These are phyloP conservation scores for Hyalella azteca DNA, from an alignment of 2,888 invertebrate species.

Conservation along the genomic window DNA sequence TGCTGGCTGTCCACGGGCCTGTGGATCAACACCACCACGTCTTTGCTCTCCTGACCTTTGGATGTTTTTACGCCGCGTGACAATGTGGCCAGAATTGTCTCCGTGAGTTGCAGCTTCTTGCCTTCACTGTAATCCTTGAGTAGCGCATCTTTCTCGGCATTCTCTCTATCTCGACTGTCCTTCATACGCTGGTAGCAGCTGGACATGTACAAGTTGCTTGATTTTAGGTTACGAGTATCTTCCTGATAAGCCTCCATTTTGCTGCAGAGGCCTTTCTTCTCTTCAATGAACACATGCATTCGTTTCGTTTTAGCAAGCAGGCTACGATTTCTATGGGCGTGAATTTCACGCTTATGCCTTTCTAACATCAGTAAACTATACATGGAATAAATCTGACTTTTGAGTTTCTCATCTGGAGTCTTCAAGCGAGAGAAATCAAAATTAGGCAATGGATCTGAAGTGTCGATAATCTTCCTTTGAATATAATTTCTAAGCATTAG, in stretches of 20 bases:
- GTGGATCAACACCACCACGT: conserved; percentile 20
- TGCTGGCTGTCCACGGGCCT: neutral
- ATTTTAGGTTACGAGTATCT: conserved; percentile 42
- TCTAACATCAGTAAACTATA: conserved; percentile 55
- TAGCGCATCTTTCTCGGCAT: neutral
- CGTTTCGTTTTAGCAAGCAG: conserved; percentile 47
- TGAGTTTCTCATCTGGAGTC: conserved; percentile 29
- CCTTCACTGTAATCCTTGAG: conserved; percentile 14
- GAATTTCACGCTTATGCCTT: conserved; percentile 56
- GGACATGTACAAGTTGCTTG: conserved; percentile 19
- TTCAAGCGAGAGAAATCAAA: neutral
- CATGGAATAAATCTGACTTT: conserved; percentile 49
- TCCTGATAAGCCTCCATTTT: conserved; percentile 43
- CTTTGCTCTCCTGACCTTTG: conserved; percentile 3
- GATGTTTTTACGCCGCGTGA: conserved; percentile 27
- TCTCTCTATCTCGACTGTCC: neutral
- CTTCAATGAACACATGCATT: conserved; percentile 46
- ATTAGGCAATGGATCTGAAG: conserved; percentile 4
- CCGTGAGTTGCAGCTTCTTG: conserved; percentile 7
- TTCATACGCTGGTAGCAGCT: conserved; percentile 32
- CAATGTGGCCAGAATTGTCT: neutral
- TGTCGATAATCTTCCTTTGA: conserved; percentile 11
- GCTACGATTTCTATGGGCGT: conserved; percentile 57
- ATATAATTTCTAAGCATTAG: neutral
- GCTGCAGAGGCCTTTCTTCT: conserved; percentile 40